Evolutionary conservation across 2,113 vertebrate genomes (phyloP).

Genomic region (Amphilophus citrinellus): DNA sequence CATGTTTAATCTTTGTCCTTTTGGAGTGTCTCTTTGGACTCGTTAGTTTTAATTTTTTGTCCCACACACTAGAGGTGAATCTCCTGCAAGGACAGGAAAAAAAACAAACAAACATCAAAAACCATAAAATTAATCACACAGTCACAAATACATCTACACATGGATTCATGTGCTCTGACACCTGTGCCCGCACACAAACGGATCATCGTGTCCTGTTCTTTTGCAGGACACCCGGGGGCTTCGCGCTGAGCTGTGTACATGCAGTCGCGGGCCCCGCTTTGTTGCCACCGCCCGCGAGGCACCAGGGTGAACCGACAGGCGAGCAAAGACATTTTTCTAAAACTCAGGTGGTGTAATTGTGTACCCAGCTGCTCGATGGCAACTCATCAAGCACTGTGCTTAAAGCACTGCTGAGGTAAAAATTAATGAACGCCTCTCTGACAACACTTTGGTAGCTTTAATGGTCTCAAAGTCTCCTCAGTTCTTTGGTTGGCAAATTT

Average conservation of each 20-base stretch:
- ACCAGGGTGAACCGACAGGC: slow-evolving; percentile 45
- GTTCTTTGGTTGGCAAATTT: not conserved
- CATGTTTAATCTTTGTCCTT: slow-evolving; percentile 45
- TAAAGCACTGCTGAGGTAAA: slow-evolving; percentile 44
- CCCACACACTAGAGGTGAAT: not conserved
- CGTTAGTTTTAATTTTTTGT: not conserved
- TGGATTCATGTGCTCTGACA: slow-evolving; percentile 31
- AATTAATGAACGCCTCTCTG: slow-evolving; percentile 25
- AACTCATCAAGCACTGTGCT: slow-evolving; percentile 38
- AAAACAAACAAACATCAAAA: slow-evolving; percentile 2
- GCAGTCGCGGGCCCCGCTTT: slow-evolving; percentile 28
- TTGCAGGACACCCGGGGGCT: slow-evolving; percentile 35
- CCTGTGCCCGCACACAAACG: slow-evolving; percentile 46
- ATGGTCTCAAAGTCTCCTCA: not conserved
- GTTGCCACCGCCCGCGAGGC: slow-evolving; percentile 45
- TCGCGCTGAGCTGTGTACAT: slow-evolving; percentile 19
- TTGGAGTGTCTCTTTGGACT: slow-evolving; percentile 17
- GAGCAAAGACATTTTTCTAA: slow-evolving; percentile 41
- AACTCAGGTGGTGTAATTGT: slow-evolving; percentile 72
- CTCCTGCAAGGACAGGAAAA: not conserved
- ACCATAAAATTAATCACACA: slow-evolving; percentile 27
- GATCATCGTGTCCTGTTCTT: slow-evolving; percentile 18
- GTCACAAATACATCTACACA: slow-evolving; percentile 26
- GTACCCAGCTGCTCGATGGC: slow-evolving; percentile 67
- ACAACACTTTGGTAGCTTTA: not conserved